Evolutionary conservation across 2,797 vertebrate species (phyloP).

Genomic region (Euphonia xanthogaster): DNA sequence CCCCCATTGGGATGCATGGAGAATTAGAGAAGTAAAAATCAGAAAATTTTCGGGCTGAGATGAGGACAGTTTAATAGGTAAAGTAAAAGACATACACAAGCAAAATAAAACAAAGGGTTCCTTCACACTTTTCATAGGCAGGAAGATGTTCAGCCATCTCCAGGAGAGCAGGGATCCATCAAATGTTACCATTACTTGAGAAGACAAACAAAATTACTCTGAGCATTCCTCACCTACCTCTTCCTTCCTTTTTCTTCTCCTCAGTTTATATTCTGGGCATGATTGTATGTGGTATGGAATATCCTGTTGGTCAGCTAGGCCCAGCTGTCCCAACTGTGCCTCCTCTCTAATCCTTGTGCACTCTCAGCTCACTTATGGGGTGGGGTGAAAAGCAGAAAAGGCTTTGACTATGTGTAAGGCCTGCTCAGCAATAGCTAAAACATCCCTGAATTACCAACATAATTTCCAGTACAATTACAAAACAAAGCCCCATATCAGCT

Average conservation of each 20-base stretch:
- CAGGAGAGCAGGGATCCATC: background rate
- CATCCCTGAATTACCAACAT: background rate
- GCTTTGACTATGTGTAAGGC: background rate
- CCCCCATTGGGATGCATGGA: rapidly evolving
- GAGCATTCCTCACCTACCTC: rapidly evolving
- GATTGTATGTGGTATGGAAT: rapidly evolving
- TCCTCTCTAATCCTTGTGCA: background rate
- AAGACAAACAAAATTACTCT: background rate
- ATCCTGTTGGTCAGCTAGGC: background rate
- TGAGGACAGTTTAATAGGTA: background rate
- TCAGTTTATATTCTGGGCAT: background rate
- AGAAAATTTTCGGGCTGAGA: background rate
- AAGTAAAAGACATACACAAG: background rate
- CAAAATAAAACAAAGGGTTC: background rate
- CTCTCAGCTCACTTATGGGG: background rate
- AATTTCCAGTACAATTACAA: background rate
- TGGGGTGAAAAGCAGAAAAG: background rate
- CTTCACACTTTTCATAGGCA: background rate
- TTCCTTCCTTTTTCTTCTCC: background rate
- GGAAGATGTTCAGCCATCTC: background rate
- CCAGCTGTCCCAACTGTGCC: background rate
- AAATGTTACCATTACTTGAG: background rate
- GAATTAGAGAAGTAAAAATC: background rate
- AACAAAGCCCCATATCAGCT: background rate
- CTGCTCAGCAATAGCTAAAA: background rate